Base-by-base conservation (phyloP, 2,797 vertebrate genomes). In the Phoebastria nigripes region DNA sequence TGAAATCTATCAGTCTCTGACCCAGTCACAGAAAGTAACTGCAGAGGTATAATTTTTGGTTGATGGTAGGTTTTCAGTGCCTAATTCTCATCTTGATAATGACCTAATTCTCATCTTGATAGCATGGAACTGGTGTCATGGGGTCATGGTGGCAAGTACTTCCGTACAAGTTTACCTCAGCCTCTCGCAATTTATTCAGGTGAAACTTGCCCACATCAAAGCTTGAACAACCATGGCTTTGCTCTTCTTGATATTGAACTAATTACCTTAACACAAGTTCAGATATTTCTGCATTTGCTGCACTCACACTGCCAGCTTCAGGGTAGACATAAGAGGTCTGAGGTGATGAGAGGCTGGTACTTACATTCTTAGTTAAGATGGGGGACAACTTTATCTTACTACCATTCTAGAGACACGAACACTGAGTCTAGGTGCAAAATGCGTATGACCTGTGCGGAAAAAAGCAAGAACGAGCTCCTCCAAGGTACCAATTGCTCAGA, bases 361-460 rank as follows among this genome's bases (percentile, higher is more conserved):
- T 33, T 37, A 24, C 2, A 51, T 7, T 5, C 26, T 28, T 31
- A 22, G 56, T 41, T 54, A 70, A n/a, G 15, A 42, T 0, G 2
- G 33, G 58, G 9, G 8, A 16, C 46, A 56, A 6, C 25, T 70
- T 76, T 47, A 58, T 39, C 46, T 86, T 29, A 26, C 2, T 28
- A 18, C 19, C 2, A 0, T 15, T 44, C 28, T 3, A 49, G 25
- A 86, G 12, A 35, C 49, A 20, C 0, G 0, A 51, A 44, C 21
- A 8, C 28, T 0, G 4, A 31, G 35, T 29, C 41, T 24, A 41
- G 12, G 56, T 59, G 66, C 15, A 8, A 70, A 86, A 39, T 1
- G 1, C 8, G 0, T 0, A 6, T 2, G 35, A 24, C 24, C 39
- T 49, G 6, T 25, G 15, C 8, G 46, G 8, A 1, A 46, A 56